phyloP scores from a whole-genome alignment of 2,113 vertebrate genomes.

The Spea multiplicata region DNA sequence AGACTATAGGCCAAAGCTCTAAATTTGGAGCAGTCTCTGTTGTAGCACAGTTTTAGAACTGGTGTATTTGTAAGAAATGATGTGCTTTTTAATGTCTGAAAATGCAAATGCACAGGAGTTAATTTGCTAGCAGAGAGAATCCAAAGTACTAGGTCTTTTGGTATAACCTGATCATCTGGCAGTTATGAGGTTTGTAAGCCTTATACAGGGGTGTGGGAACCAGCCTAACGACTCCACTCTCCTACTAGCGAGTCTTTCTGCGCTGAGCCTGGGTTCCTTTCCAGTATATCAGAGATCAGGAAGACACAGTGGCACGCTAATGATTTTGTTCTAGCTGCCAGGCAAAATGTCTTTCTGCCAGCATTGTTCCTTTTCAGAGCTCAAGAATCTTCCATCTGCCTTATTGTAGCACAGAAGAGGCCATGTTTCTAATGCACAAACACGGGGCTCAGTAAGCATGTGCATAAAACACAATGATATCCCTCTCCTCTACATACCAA shows the following conservation, averaged over 20 bases:
- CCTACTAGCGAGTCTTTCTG: background rate
- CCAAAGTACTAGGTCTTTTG: too few species aligned
- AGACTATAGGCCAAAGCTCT: too few species aligned
- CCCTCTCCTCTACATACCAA: background rate
- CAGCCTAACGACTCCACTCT: background rate
- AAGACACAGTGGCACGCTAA: slow-evolving; percentile 36
- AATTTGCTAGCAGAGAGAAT: too few species aligned
- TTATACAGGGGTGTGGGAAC: background rate
- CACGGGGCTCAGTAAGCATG: too few species aligned
- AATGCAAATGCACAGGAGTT: too few species aligned
- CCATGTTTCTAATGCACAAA: background rate
- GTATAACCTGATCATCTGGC: background rate
- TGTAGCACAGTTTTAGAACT: too few species aligned
- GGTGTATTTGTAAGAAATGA: too few species aligned
- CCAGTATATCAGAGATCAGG: slow-evolving; percentile 4
- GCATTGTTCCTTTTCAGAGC: slow-evolving; percentile 32
- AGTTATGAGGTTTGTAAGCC: background rate
- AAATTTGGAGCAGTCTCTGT: too few species aligned
- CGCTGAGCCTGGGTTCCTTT: background rate
- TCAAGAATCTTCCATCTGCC: slow-evolving; percentile 34
- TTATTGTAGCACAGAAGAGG: background rate
- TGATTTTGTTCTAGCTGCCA: slow-evolving; percentile 23
- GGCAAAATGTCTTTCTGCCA: slow-evolving; percentile 22
- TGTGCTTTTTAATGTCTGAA: too few species aligned
- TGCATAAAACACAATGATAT: too few species aligned